Base-by-base conservation (phyloP, 2,113 vertebrate genomes). In the Neodon shergylaensis region DNA sequence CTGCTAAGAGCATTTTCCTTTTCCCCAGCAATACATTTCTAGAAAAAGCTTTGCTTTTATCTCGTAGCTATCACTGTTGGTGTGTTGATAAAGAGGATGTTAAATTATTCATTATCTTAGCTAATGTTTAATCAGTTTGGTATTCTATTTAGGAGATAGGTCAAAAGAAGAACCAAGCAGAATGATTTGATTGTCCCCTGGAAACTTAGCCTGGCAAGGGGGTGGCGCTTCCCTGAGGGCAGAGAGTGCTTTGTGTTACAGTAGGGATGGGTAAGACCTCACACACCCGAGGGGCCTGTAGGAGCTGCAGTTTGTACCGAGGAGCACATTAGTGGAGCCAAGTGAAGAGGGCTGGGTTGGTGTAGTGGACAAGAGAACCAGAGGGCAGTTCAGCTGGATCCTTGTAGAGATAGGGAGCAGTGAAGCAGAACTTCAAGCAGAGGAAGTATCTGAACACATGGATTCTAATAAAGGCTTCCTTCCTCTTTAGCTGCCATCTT, bases 11-110 rank as follows among this genome's bases (percentile, higher is more conserved):
- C 84, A 28, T 16, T 88, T 85, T 92, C 26, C 58, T 88, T 88
- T 83, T 89, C 91, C 61, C 77, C n/a, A 95, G 13, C 22, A 22
- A 65, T 87, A 10, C 19, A 65, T 83, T 94, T 66, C 91, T 90
- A 81, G 58, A 95, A 88, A 21, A 16, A 84, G 9, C 78, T 94
- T 90, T 92, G 78, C 86, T 90, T 97, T 96, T 92, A 73, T 90
- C 82, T 88, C 63, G 42, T 92, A 95, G 90, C 47, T 92, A 52
- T 31, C 49, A 54, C 84, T 92, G 84, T 86, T 61, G 70, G 79
- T 65, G 14, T 89, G 44, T 95, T 93, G 90, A 94, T 94, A 94
- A 93, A 94, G 49, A 90, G 83, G 84, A 76, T 94, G 88, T 83
- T 97, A 85, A 96, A 88, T 97, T 88, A 94, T 93, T 87, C 74